These are phyloP conservation scores for Archips xylosteana DNA, from an alignment of 2,888 invertebrate species.

Conservation along the genomic window DNA sequence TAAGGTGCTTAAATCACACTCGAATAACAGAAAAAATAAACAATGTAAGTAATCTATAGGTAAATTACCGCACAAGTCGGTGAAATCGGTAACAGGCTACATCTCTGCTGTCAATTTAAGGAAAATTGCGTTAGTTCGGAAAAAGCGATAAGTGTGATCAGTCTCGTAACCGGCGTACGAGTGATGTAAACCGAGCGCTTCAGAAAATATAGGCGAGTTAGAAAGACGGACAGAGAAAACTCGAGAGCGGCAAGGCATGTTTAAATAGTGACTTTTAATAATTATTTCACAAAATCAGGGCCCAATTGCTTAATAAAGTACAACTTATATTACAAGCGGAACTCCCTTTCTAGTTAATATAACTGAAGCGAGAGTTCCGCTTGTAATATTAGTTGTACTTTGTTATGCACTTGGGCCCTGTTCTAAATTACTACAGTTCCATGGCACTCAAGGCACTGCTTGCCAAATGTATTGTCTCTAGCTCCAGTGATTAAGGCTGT, in stretches of 20 bases:
- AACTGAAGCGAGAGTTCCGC: too few species aligned
- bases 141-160: constrained; percentile 67
- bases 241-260: constrained; percentile 52
- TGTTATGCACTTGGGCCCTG: too few species aligned
- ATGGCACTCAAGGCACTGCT: neutral
- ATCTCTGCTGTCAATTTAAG: constrained; percentile 67
- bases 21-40: constrained; percentile 46
- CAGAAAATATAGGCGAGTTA: constrained; percentile 78
- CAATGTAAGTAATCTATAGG: constrained; percentile 49
- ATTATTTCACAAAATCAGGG: too few species aligned
- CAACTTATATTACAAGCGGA: too few species aligned
- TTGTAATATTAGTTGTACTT: too few species aligned
- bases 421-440: too few species aligned
- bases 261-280: neutral
- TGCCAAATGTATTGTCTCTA: neutral
- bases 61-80: constrained; percentile 79
- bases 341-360: too few species aligned
- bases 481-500: too few species aligned
- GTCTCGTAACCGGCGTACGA: constrained; percentile 70
- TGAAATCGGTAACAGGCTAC: constrained; percentile 72
- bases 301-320: too few species aligned
- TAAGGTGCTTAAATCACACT: constrained; percentile 49
- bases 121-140: constrained; percentile 58
- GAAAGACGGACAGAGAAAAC: constrained; percentile 60
- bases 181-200: constrained; percentile 74